Base-by-base conservation (phyloP, 2,113 vertebrate genomes). In the Salvator merianae region DNA sequence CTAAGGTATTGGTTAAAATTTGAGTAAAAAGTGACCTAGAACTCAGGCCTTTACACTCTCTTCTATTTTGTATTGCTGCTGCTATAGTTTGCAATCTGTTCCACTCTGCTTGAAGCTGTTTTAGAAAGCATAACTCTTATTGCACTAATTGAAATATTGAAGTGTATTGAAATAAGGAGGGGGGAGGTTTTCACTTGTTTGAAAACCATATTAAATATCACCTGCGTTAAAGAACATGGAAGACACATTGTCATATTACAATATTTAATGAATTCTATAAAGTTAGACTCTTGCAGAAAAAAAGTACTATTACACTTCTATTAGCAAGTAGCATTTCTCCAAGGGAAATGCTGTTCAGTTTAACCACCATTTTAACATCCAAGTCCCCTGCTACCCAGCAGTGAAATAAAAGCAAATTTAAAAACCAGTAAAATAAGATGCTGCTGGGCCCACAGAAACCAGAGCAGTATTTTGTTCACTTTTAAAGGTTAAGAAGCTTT, bases 401-500 rank as follows among this genome's bases (percentile, higher is more conserved):
- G 79, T 2, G 50, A 43, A 10, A 2, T 3, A 40, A 24, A 82
- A 76, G 75, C 80, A 63, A 78, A 79, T 34, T 20, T n/a, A 75
- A 16, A 85, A 83, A 91, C 9, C 12, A 88, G 0, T 81, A 87
- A 79, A 81, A 87, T 40, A 59, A 89, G 86, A 76, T 38, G 32
- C 12, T 79, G 12, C 12, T 13, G 5, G 2, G 47, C 2, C 1
- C 9, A 10, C 9, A 2, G 65, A n/a, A 87, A 81, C 30, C 70
- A 50, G 14, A 22, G 1, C 4, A 77, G 8, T 40, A 43, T 84
- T 88, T 47, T 75, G 0, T 59, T 83, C 62, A n/a, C 0, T 80
- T 83, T 86, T 80, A 81, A 92, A 92, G 79, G 16, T 32, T 86
- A 81, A 88, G 16, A 5, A 69, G 16, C 53, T 24, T 81, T 88